These are phyloP conservation scores for Litocranius walleri DNA, from an alignment of 2,113 vertebrate species.

Conservation along the genomic window DNA sequence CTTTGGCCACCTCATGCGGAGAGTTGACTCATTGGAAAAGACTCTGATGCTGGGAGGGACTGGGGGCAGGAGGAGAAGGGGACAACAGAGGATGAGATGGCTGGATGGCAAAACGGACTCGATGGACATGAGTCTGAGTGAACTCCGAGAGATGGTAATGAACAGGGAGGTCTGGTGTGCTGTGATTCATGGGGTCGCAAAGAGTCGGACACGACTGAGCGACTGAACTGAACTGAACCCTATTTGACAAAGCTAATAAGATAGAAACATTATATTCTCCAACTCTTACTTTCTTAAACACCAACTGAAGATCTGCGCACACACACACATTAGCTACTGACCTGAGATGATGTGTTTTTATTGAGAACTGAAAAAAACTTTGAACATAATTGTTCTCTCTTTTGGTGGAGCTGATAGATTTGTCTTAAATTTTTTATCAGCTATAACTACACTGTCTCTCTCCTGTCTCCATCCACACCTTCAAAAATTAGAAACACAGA, in stretches of 20 bases:
- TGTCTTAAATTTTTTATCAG: background rate
- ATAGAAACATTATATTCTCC: background rate
- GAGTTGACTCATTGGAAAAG: too few species aligned
- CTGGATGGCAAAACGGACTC: too few species aligned
- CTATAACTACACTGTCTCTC: background rate
- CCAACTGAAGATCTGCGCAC: background rate
- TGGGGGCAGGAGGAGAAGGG: too few species aligned
- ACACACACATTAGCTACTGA: background rate
- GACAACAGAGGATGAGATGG: too few species aligned
- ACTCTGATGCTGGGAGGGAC: too few species aligned
- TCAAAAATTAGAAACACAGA: conserved; percentile 2
- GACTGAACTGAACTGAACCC: background rate
- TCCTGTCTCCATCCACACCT: rapidly evolving
- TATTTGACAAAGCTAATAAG: background rate
- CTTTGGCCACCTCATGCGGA: too few species aligned
- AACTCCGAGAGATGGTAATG: too few species aligned
- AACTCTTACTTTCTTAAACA: background rate
- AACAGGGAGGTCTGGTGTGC: too few species aligned
- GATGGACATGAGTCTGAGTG: too few species aligned
- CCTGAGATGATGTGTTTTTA: background rate
- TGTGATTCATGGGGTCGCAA: too few species aligned
- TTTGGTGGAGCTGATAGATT: background rate
- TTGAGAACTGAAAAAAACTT: background rate
- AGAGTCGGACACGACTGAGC: too few species aligned
- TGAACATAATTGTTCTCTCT: background rate